Evolutionary conservation across 1,140 invertebrate genomes (phyloP), one percentile per base, ranked within the genome.

Genomic region (Pinna nobilis): DNA sequence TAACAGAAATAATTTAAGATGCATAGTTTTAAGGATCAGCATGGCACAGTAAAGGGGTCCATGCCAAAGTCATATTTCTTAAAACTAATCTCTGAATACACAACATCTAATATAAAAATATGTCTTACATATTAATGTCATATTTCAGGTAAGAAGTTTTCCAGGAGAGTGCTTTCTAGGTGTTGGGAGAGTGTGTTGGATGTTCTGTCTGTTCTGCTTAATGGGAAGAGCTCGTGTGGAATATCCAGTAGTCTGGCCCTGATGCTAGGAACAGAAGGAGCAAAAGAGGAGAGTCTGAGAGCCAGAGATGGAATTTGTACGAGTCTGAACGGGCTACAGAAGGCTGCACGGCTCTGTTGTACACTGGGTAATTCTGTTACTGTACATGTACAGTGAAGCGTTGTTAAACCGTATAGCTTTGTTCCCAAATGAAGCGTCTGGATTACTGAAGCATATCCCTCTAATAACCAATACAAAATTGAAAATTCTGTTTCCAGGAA

Each of bases 171-270:
- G n/a, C 86, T 98, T 32, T 96, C 95, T 3, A 95, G 94, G 78
- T 97, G 96, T 83, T 98, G 96, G 96, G 93, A 95, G 53, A 95
- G 94, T 0, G 94, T 97, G 90, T 92, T 97, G 50, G 93, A 94
- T n/a, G 94, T 98, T 15, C 89, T 97, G 3, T 94, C 95, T 20
- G 93, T 93, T 0, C 93, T 95, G 0, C 87, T 97, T 53, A 91
- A 92, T 77, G 83, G 91, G 81, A 84, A 91, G 87, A 85, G 91
- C 87, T 92, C 84, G 79, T 92, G 87, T 81, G 88, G 86, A 7
- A 85, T 90, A 35, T 89, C 84, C 53, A 85, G 82, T 70, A 89
- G 86, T 61, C 73, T 91, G 63, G 86, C 86, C 2, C 78, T 90
- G 30, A 80, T 91, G 59, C 77, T 91, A 23, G 89, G 88, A 1